These are phyloP conservation scores for Poecilobothrus nobilitatus DNA, from an alignment of 2,888 invertebrate genomes.

Conservation along the genomic window DNA sequence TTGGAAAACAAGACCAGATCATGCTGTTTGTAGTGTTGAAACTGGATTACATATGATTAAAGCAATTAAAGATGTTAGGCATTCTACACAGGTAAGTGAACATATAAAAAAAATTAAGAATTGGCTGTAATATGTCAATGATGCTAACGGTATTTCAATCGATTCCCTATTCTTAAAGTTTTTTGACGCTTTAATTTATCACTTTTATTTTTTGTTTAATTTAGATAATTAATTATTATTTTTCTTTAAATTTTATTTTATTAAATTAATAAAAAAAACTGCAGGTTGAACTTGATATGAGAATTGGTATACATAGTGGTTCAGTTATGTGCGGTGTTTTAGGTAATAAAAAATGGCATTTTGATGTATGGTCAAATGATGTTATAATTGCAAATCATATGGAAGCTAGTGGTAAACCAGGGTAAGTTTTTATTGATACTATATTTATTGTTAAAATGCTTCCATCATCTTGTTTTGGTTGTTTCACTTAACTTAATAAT, in stretches of 20 bases:
- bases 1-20: slow-evolving; percentile 57
- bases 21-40: slow-evolving; percentile 85
- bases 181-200: too few species aligned
- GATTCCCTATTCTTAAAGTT: too few species aligned
- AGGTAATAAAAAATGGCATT: slow-evolving; percentile 87
- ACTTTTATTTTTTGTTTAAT: too few species aligned
- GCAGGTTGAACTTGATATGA: slow-evolving; percentile 89
- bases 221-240: too few species aligned
- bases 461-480: slow-evolving; percentile 8
- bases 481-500: too few species aligned
- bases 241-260: not conserved
- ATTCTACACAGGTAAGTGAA: slow-evolving; percentile 55
- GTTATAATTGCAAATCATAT: slow-evolving; percentile 94
- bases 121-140: not conserved
- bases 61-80: slow-evolving; percentile 75
- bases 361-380: slow-evolving; percentile 90
- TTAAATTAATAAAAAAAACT: not conserved
- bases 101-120: not conserved
- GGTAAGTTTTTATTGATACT: slow-evolving; percentile 52
- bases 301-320: slow-evolving; percentile 95
- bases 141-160: not conserved
- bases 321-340: slow-evolving; percentile 93
- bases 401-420: slow-evolving; percentile 94
- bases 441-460: slow-evolving; percentile 9
- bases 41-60: slow-evolving; percentile 95